These are phyloP conservation scores for Drosophila macrospina DNA, from an alignment of 2,888 invertebrate species.

Conservation along the genomic window DNA sequence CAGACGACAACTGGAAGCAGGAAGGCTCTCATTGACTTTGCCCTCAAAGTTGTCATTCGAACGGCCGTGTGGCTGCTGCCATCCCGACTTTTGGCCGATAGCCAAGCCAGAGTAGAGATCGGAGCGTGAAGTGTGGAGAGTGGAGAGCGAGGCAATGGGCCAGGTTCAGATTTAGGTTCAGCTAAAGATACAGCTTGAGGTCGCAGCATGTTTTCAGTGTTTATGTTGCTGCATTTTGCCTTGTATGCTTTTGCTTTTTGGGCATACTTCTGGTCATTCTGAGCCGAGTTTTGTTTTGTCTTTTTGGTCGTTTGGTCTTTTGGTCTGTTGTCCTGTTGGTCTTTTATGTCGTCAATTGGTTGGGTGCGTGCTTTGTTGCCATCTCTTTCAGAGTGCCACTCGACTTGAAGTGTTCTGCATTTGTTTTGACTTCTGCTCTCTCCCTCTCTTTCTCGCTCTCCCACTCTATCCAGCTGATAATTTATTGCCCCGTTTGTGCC, in stretches of 20 bases:
- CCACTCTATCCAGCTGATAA: slow-evolving; percentile 69
- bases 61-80: slow-evolving; percentile 57
- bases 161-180: slow-evolving; percentile 54
- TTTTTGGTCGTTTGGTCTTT: slow-evolving; percentile 34
- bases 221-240: slow-evolving; percentile 68
- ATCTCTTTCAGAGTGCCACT: slow-evolving; percentile 49
- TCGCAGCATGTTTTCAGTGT: slow-evolving; percentile 80
- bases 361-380: slow-evolving; percentile 65
- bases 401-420: slow-evolving; percentile 54
- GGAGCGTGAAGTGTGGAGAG: slow-evolving; percentile 6
- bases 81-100: slow-evolving; percentile 52
- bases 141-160: slow-evolving; percentile 4
- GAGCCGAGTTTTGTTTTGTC: slow-evolving; percentile 36
- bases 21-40: slow-evolving; percentile 80
- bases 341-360: slow-evolving; percentile 73
- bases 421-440: slow-evolving; percentile 49
- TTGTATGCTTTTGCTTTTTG: slow-evolving; percentile 59
- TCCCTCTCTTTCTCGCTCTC: slow-evolving; percentile 1
- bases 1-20: slow-evolving; percentile 68
- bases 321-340: too few species aligned
- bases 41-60: slow-evolving; percentile 80
- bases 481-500: slow-evolving; percentile 79
- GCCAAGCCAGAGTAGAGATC: slow-evolving; percentile 16
- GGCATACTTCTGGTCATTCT: slow-evolving; percentile 72
- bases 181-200: slow-evolving; percentile 47